Evolutionary conservation across 2,888 invertebrate genomes (phyloP).

Genomic region (Polyommatus iphigenia): DNA sequence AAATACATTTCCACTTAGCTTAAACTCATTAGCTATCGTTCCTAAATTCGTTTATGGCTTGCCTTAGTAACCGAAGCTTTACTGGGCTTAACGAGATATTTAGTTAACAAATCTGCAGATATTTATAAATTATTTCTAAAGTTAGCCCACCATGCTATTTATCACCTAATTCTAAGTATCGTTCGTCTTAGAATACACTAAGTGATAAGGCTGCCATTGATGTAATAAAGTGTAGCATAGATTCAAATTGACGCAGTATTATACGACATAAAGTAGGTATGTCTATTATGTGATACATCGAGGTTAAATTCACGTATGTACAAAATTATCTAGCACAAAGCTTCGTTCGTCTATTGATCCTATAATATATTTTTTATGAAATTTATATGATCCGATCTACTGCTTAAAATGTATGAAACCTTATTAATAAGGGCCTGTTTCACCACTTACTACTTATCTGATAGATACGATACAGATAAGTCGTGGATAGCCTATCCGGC

Average conservation of each 20-base stretch:
- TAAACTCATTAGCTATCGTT: conserved; percentile 34
- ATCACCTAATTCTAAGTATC: conserved; percentile 12
- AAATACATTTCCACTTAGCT: conserved; percentile 25
- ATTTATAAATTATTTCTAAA: conserved; percentile 36
- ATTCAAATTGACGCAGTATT: conserved; percentile 28
- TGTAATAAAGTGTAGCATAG: conserved; percentile 36
- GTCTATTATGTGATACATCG: conserved; percentile 54
- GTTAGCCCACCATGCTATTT: conserved; percentile 24
- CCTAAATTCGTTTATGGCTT: conserved; percentile 38
- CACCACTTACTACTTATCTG: too few species aligned
- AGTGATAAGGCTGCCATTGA: conserved; percentile 39
- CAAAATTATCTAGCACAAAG: conserved; percentile 53
- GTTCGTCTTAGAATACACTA: conserved; percentile 18
- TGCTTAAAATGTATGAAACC: conserved; percentile 5
- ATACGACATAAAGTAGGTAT: conserved; percentile 42
- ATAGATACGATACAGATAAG: too few species aligned
- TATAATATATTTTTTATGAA: conserved; percentile 39
- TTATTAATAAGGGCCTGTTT: too few species aligned
- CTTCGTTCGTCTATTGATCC: conserved; percentile 37
- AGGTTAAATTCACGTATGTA: conserved; percentile 55
- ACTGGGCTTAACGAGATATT: conserved; percentile 37
- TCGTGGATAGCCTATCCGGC: too few species aligned
- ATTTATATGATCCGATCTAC: conserved; percentile 38
- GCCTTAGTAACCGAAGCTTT: conserved; percentile 40
- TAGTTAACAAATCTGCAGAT: conserved; percentile 36